Evolutionary conservation across 2,888 invertebrate species (phyloP), one percentile per base, ranked within the genome.

Genomic region (Tuberolachnus salignus): DNA sequence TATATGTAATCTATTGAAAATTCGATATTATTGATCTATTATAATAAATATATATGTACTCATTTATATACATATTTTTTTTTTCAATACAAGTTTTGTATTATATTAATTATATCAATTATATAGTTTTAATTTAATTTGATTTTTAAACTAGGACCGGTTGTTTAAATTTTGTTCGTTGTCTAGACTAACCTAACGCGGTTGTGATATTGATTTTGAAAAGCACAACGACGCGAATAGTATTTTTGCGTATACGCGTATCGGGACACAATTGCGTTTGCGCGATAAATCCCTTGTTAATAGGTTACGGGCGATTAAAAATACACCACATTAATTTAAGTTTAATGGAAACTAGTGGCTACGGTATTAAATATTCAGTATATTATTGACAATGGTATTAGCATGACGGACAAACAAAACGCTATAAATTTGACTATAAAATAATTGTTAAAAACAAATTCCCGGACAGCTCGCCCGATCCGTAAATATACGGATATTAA

Each of bases 381-480:
- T 46, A 71, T 57, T 59, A 71, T 71, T 59, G 57, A 59, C 57
- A 34, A 59, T 19, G 57, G 71, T 13, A 57, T 57, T 57, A 59
- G 23, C 26, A 46, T 59, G 57, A 55, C 57, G 46, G 57, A 71
- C 23, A 19, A 44, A 70, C 44, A 57, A 46, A 55, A 59, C 71
- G 23, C 14, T 23, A 16, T 23, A 16, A 16, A 63, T 63, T 44
- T 19, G 42, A 19, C 44, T 0, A 2, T 21, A 55, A 44, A 63
- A 42, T 42, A 61, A 10, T 53, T n/a, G n/a, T n/a, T n/a, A n/a
- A 19, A 34, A 34, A 34, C 34, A 34, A 4, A 4, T 34, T 34
- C 34, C 34, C 6, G 34, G 34, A 34, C 34, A 34, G 16, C 16
- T 59, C 14, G 26, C n/a, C n/a, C n/a, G 23, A 59, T 26, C 9